Conservation (phyloP, 2,113 vertebrate genomes). For the Albula goreensis region DNA sequence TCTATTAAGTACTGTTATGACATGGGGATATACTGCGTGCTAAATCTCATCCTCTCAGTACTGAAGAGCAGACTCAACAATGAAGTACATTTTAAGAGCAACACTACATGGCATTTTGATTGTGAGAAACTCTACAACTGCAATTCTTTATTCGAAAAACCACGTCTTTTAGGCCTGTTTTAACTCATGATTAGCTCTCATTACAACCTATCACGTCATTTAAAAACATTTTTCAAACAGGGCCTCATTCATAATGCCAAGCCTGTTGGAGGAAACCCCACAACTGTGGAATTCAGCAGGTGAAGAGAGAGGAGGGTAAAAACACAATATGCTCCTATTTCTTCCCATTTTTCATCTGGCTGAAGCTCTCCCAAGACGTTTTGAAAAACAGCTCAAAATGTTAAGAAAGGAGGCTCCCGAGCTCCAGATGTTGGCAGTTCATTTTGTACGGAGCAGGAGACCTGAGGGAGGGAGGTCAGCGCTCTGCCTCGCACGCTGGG, state of each 20-base stretch:
- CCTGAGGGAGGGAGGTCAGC: neutral
- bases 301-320: neutral
- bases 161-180: too few species aligned
- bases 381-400: neutral
- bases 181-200: neutral
- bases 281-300: conserved; percentile 5
- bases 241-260: neutral
- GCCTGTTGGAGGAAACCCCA: neutral
- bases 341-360: neutral
- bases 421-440: conserved; percentile 13
- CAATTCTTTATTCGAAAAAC: too few species aligned
- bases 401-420: neutral
- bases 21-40: too few species aligned
- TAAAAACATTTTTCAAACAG: conserved; percentile 9
- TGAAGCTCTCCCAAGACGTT: conserved; percentile 19
- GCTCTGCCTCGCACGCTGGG: neutral
- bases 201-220: neutral
- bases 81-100: too few species aligned
- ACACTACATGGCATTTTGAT: too few species aligned
- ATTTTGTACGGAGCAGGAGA: neutral
- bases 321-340: neutral
- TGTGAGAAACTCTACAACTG: too few species aligned
- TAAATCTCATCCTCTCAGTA: too few species aligned
- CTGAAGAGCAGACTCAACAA: too few species aligned
- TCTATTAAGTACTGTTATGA: too few species aligned